phyloP scores from a whole-genome alignment of 1,140 invertebrate species.

The Bombus balteatus region DNA sequence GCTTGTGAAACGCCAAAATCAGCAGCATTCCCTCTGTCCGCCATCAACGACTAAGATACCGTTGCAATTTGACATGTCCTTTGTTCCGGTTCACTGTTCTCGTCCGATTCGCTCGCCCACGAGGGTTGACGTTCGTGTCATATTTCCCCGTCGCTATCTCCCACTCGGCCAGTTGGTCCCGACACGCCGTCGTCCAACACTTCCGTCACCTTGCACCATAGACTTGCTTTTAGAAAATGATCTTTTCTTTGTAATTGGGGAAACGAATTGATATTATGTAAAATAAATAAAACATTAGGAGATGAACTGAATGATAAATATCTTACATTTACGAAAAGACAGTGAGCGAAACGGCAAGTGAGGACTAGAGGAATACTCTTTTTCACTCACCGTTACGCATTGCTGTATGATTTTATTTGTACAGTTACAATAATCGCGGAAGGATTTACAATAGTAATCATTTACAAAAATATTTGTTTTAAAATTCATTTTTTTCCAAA shows the following conservation, averaged over 20 bases:
- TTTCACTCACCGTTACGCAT: too few relatives aligned
- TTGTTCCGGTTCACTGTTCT: slow-evolving; percentile 76
- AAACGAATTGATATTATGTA: not conserved
- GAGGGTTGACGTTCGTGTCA: slow-evolving; percentile 77
- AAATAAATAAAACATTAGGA: not conserved
- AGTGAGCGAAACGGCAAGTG: too few relatives aligned
- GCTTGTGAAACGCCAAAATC: not conserved
- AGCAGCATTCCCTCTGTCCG: not conserved
- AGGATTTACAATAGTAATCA: too few relatives aligned
- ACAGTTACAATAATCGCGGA: too few relatives aligned
- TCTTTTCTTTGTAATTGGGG: not conserved
- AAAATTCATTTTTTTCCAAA: too few relatives aligned
- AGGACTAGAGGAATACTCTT: too few relatives aligned
- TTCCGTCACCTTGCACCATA: slow-evolving; percentile 70
- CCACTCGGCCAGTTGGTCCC: slow-evolving; percentile 64
- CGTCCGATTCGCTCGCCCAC: slow-evolving; percentile 77
- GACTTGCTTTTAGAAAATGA: not conserved
- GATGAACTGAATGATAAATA: not conserved
- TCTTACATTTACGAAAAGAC: too few relatives aligned
- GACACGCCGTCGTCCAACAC: slow-evolving; percentile 74
- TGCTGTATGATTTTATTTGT: too few relatives aligned
- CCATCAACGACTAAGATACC: slow-evolving; percentile 67
- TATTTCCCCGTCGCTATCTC: slow-evolving; percentile 73
- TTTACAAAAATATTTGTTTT: too few relatives aligned
- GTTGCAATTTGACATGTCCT: slow-evolving; percentile 77